Percentiles rank a stretch among this genome's conserved stretches.
Evolutionary conservation across 2,797 vertebrate species (phyloP).

Genomic region (Anomalospiza imberbis): DNA sequence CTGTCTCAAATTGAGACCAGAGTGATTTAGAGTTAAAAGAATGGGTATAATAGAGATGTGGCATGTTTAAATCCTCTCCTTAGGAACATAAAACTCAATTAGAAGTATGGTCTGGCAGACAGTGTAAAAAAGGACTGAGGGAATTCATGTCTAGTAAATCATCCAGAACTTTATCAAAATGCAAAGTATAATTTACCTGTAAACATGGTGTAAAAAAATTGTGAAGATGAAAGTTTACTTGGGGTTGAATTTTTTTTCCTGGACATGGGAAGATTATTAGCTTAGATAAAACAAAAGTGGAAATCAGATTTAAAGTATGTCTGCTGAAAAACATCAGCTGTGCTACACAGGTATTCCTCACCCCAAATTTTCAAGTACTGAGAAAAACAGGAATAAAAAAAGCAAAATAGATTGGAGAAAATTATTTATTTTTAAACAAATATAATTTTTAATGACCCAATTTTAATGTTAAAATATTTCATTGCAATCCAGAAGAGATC

Average conservation of each 20-base stretch:
- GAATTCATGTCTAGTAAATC: neutral
- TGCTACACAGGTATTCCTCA: neutral
- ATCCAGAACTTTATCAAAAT: neutral
- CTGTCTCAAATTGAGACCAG: neutral
- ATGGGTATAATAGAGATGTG: neutral
- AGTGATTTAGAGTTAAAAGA: constrained; percentile 24
- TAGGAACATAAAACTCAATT: neutral
- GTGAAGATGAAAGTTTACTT: neutral
- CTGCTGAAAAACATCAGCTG: neutral
- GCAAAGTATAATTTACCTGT: neutral
- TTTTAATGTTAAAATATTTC: neutral
- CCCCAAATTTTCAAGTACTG: neutral
- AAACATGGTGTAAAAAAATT: neutral
- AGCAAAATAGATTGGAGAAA: neutral
- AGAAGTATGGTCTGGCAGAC: neutral
- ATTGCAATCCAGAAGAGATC: neutral
- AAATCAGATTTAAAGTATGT: neutral
- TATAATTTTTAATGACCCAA: neutral
- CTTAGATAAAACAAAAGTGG: neutral
- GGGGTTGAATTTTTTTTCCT: neutral
- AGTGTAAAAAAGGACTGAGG: neutral
- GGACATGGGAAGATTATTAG: neutral
- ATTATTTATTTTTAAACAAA: neutral
- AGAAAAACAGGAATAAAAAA: neutral
- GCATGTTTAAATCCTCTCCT: neutral